Percentiles rank a stretch among this genome's conserved stretches.
Conservation (phyloP, 2,797 vertebrate species). For the Propithecus deckenii region DNA sequence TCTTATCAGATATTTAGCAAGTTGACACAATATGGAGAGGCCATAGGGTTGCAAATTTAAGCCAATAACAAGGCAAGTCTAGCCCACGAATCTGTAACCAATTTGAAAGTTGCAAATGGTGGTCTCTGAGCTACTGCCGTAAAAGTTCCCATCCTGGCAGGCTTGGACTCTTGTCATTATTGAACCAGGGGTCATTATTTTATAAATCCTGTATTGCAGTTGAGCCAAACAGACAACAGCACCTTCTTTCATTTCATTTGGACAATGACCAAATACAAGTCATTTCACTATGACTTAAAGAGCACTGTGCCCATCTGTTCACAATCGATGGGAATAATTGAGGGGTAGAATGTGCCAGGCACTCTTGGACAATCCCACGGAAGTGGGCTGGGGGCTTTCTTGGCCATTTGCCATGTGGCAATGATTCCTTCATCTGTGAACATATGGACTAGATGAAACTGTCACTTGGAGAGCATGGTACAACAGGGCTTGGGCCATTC, state of each 20-base stretch:
- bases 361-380: constrained; percentile 48
- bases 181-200: constrained; percentile 59
- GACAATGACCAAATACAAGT: constrained; percentile 66
- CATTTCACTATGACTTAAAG: constrained; percentile 67
- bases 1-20: background rate
- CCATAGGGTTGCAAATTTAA: constrained; percentile 31
- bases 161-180: constrained; percentile 46
- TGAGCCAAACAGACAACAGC: constrained; percentile 50
- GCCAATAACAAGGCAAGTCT: constrained; percentile 7
- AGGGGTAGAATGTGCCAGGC: constrained; percentile 59
- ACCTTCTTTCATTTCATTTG: constrained; percentile 72
- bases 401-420: constrained; percentile 64
- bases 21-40: background rate
- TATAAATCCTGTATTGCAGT: constrained; percentile 48
- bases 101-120: constrained; percentile 60
- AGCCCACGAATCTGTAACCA: constrained; percentile 59
- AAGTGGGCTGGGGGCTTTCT: constrained; percentile 47
- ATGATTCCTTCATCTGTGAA: constrained; percentile 60
- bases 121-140: constrained; percentile 14
- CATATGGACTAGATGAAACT: constrained; percentile 74
- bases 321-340: constrained; percentile 62
- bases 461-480: constrained; percentile 19
- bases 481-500: background rate
- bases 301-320: constrained; percentile 73
- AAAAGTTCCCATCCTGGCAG: constrained; percentile 33